Base-by-base conservation (phyloP, 2,113 vertebrate genomes). In the Barbus barbus region DNA sequence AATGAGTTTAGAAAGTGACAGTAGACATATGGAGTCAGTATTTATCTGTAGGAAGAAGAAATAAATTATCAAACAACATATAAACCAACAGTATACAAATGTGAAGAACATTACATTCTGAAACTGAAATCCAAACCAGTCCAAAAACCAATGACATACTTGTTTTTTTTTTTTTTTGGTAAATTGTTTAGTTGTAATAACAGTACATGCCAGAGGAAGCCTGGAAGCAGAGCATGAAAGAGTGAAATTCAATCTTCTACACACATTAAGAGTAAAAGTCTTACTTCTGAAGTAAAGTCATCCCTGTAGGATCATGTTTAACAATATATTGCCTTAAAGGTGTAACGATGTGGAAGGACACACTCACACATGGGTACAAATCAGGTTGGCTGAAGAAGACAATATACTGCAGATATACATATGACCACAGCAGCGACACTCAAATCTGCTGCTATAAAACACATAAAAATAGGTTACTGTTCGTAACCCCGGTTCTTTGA, bases 251-350 rank as follows among this genome's bases (percentile, higher is more conserved):
- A 33, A 60, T 33, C 28, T 22, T 58, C 36, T 41, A 8, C 48
- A 58, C 53, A 78, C 14, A 77, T 77, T 56, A 76, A 36, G 28
- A 77, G 46, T 16, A 60, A 78, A 78, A 41, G 76, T 61, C 76
- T 78, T 58, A 60, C 53, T 60, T 78, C 31, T 60, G 13, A 77
- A 78, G 13, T 41, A 24, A 77, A 60, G n/a, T 16, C 8, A 60
- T 38, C 11, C 14, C 14, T 5, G 18, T 33, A 36, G 28, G 36
- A 9, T 56, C 28, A 36, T n/a, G n/a, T 48, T 74, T 53, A 78
- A 26, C 13, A 28, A 75, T 51, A 7, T 13, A 41, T 41, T 61
- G 77, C 31, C 33, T 41, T 44, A n/a, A 20, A 38, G 76, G n/a
- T n/a, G n/a, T n/a, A n/a, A n/a, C n/a, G n/a, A n/a, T n/a, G n/a